These are phyloP conservation scores for Hylaeus anthracinus DNA, from an alignment of 1,140 invertebrate genomes.

Conservation along the genomic window DNA sequence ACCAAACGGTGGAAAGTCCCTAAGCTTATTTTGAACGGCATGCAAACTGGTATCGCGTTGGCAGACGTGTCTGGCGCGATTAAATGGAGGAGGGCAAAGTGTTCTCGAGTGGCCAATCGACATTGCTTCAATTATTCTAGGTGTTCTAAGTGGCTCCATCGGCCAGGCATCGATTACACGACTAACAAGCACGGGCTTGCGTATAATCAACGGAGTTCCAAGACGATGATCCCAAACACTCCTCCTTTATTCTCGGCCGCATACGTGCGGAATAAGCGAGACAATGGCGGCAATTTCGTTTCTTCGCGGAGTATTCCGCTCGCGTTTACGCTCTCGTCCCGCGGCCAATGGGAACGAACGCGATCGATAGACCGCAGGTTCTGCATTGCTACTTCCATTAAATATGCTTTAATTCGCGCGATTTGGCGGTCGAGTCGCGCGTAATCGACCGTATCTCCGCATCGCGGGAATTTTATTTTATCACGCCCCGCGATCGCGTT, in stretches of 20 bases:
- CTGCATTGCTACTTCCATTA: slow-evolving; percentile 4
- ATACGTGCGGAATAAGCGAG: background rate
- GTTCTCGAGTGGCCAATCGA: too few species aligned
- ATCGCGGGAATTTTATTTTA: background rate
- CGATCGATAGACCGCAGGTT: slow-evolving; percentile 12
- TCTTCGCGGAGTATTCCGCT: background rate
- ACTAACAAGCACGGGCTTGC: too few species aligned
- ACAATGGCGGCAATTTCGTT: background rate
- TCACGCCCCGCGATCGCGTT: background rate
- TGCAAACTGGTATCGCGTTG: too few species aligned
- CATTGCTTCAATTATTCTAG: too few species aligned
- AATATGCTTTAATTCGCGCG: slow-evolving; percentile 7
- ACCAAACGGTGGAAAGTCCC: too few species aligned
- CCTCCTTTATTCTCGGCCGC: background rate
- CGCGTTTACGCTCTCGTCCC: background rate
- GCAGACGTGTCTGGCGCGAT: too few species aligned
- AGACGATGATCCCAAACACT: too few species aligned
- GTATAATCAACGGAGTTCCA: too few species aligned
- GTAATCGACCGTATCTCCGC: background rate
- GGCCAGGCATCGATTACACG: too few species aligned
- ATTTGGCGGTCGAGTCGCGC: background rate
- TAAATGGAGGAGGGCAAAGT: too few species aligned
- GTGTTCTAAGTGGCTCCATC: too few species aligned
- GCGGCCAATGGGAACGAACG: background rate
- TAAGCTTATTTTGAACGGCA: too few species aligned